Evolutionary conservation across 2,888 invertebrate species (phyloP).

Genomic region (Agonopterix heracliana): DNA sequence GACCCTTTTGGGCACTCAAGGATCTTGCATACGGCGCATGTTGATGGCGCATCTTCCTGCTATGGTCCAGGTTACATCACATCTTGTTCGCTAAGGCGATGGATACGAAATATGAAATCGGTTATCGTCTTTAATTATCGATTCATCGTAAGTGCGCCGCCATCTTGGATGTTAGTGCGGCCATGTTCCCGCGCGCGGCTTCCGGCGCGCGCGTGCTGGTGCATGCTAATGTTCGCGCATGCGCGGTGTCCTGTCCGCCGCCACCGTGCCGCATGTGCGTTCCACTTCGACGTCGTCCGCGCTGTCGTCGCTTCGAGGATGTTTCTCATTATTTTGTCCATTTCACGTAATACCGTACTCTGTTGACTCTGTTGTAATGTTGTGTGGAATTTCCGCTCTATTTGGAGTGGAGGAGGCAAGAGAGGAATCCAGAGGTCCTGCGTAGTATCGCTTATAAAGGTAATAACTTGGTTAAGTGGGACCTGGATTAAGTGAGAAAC

Average conservation of each 20-base stretch:
- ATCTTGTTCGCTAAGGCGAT: conserved; percentile 52
- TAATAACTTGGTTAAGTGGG: no score
- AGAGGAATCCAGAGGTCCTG: no score
- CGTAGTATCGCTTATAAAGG: background rate
- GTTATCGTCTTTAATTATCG: conserved; percentile 68
- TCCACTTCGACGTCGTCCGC: conserved; percentile 31
- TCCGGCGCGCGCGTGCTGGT: conserved; percentile 66
- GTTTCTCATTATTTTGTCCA: conserved; percentile 10
- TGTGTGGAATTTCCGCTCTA: conserved; percentile 7
- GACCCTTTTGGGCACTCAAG: conserved; percentile 49
- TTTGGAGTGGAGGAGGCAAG: background rate
- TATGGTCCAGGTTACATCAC: conserved; percentile 65
- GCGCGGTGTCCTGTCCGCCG: conserved; percentile 18
- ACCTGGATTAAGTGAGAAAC: no score
- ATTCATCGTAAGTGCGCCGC: conserved; percentile 65
- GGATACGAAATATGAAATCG: conserved; percentile 70
- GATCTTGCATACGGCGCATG: conserved; percentile 45
- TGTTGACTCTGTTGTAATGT: no score
- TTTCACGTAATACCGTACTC: conserved; percentile 6
- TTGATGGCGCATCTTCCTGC: conserved; percentile 38
- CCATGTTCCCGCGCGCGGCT: conserved; percentile 65
- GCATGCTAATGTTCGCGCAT: conserved; percentile 69
- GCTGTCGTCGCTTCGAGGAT: conserved; percentile 1
- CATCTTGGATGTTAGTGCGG: conserved; percentile 67
- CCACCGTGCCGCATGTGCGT: conserved; percentile 25